These are phyloP conservation scores for Sclerurus mexicanus DNA, from an alignment of 2,113 vertebrate species.

Conservation along the genomic window DNA sequence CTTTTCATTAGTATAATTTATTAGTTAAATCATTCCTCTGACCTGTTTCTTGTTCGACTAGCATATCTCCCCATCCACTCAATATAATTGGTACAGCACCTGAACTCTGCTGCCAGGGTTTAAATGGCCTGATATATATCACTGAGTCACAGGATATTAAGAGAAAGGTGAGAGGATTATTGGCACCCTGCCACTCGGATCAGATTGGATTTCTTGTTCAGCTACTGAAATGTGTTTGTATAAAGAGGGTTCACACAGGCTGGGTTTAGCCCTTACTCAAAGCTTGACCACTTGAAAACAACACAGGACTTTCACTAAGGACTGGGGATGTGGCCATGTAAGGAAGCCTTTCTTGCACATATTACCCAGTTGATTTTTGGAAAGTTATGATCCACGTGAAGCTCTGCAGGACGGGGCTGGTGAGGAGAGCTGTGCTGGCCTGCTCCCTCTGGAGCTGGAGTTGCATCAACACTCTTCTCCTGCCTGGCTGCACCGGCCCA, in stretches of 20 bases:
- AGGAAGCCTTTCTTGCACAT: not conserved
- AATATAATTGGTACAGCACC: conserved; percentile 34
- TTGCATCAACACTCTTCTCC: not conserved
- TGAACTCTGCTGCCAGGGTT: conserved; percentile 14
- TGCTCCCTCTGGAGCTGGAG: not conserved
- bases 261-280: not conserved
- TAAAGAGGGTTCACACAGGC: not conserved
- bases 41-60: conserved; percentile 38
- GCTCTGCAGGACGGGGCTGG: not conserved
- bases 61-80: not conserved
- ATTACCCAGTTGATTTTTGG: not conserved
- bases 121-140: conserved; percentile 59
- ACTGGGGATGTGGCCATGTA: not conserved
- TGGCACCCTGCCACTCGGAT: not conserved
- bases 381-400: rapidly evolving
- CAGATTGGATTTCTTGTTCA: conserved; percentile 38
- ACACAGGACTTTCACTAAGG: not conserved
- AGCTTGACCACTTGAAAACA: not conserved
- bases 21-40: conserved; percentile 22
- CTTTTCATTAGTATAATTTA: conserved; percentile 61
- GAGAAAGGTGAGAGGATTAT: conserved; percentile 55
- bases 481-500: not conserved
- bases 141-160: conserved; percentile 63
- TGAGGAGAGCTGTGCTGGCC: not conserved
- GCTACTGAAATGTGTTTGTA: not conserved